Base-by-base conservation (phyloP, 1,140 invertebrate species). In the Penaeus indicus region DNA sequence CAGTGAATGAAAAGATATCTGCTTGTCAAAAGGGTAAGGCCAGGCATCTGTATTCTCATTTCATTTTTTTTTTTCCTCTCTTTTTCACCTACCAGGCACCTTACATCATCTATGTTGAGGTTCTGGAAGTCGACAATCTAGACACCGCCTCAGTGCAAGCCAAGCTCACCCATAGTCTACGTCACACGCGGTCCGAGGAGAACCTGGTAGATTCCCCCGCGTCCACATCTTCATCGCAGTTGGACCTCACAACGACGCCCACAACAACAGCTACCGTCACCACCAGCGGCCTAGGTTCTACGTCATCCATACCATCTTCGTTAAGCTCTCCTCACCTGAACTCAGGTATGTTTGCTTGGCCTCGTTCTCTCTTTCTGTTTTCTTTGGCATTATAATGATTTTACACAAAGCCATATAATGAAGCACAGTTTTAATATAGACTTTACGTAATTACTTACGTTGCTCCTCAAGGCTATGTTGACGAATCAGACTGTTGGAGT, bases 61-160 rank as follows among this genome's bases (percentile, higher is more conserved):
- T 79, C 61, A 42, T 18, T 42, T 61, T 86, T 54, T 91, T 89
- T 75, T 84, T 75, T 93, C 93, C 54, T 92, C 64, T 79, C 21
- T 85, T 3, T n/a, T 47, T 78, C 18, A 25, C 67, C 18, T 42
- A 38, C n/a, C 72, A 97, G 96, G 98, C 98, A 72, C 99, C 99
- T 0, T 99, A 98, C 92, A 97, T 99, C 92, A 96, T 99, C 91
- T 99, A 99, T 93, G 96, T 99, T 60, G 99, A 99, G 94, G 97
- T 98, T 8, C 93, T 99, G 22, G 97, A 98, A 93, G 97, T 98
- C 61, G 95, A 97, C 42, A 97, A 99, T 92, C 94, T 97, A 72
- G 91, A 96, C 90, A 95, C 95, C 21, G 96, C 96, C 22, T 95
- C 96, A 22, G 94, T 98, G 79, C 96, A 96, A 89, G 94, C 94